phyloP scores from a whole-genome alignment of 2,888 invertebrate species.

The Eilema sororculum region DNA sequence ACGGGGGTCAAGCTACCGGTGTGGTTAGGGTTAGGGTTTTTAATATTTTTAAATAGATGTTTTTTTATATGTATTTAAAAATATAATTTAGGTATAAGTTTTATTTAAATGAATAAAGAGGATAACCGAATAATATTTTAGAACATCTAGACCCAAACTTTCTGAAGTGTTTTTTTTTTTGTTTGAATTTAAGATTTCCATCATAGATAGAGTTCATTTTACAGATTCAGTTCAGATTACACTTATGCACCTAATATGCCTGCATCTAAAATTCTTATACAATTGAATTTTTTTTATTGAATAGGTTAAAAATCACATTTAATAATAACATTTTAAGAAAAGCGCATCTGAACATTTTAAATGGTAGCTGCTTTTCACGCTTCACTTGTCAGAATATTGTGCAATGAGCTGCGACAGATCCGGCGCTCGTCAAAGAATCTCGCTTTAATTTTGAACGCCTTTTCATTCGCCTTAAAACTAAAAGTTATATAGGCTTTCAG shows the following conservation, averaged over 20 bases:
- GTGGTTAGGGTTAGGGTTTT: too few relatives aligned
- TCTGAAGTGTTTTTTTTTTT: too few relatives aligned
- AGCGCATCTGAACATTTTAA: constrained; percentile 54
- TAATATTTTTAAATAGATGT: too few relatives aligned
- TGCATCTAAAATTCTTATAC: neutral
- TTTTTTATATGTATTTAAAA: too few relatives aligned
- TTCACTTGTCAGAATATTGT: constrained; percentile 60
- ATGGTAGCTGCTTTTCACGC: constrained; percentile 58
- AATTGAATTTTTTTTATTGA: neutral
- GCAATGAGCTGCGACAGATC: constrained; percentile 64
- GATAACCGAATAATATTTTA: too few relatives aligned
- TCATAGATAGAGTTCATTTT: too few relatives aligned
- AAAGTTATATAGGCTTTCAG: constrained; percentile 39
- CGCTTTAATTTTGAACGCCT: constrained; percentile 63
- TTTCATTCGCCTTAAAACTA: constrained; percentile 40
- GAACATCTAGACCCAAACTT: too few relatives aligned
- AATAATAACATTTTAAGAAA: constrained; percentile 14
- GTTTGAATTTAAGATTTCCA: too few relatives aligned
- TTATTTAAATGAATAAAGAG: too few relatives aligned
- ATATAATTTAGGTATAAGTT: too few relatives aligned
- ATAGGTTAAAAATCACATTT: neutral
- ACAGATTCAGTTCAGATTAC: too few relatives aligned
- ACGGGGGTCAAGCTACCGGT: too few relatives aligned
- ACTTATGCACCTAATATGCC: neutral
- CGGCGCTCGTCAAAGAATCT: constrained; percentile 63